A percentile compares a stretch with the other conserved stretches of the same genome.
These are phyloP conservation scores for Chelonus insularis DNA, from an alignment of 1,140 invertebrate species.

Conservation along the genomic window DNA sequence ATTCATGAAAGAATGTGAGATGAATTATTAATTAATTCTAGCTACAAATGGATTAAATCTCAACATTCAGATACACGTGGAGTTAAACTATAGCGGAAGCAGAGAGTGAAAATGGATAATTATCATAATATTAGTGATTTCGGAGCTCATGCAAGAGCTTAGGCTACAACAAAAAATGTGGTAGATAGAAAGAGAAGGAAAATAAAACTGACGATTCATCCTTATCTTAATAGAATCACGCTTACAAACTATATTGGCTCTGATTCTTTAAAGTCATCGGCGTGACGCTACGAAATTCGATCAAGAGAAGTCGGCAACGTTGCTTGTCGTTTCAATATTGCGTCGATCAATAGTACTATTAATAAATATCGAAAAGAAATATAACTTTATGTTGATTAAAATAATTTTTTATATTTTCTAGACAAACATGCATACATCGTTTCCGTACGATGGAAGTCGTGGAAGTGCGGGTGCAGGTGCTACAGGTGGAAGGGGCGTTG, in stretches of 20 bases:
- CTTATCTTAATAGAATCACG: slow-evolving; percentile 32
- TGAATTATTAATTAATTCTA: slow-evolving; percentile 10
- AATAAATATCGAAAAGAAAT: too few relatives aligned
- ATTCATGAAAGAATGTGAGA: slow-evolving; percentile 12
- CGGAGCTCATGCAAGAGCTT: neutral
- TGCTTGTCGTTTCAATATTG: too few relatives aligned
- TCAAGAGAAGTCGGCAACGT: too few relatives aligned
- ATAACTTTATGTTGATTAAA: too few relatives aligned
- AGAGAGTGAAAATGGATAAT: neutral
- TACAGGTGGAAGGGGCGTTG: slow-evolving; percentile 49
- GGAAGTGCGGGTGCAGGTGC: slow-evolving; percentile 56
- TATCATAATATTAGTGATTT: neutral
- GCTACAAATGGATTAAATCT: neutral
- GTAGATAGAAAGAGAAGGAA: neutral
- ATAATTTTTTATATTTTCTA: slow-evolving; percentile 57
- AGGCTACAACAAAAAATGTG: neutral
- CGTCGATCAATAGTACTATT: neutral
- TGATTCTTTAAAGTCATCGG: slow-evolving; percentile 16
- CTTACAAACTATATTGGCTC: slow-evolving; percentile 9
- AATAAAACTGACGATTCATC: neutral
- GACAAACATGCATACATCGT: slow-evolving; percentile 64
- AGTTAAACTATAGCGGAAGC: neutral
- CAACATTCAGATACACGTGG: neutral
- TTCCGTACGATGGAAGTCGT: slow-evolving; percentile 61
- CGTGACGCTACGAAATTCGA: slow-evolving; percentile 17